Evolutionary conservation across 2,797 vertebrate species (phyloP).

Genomic region (Anniella stebbinsi): DNA sequence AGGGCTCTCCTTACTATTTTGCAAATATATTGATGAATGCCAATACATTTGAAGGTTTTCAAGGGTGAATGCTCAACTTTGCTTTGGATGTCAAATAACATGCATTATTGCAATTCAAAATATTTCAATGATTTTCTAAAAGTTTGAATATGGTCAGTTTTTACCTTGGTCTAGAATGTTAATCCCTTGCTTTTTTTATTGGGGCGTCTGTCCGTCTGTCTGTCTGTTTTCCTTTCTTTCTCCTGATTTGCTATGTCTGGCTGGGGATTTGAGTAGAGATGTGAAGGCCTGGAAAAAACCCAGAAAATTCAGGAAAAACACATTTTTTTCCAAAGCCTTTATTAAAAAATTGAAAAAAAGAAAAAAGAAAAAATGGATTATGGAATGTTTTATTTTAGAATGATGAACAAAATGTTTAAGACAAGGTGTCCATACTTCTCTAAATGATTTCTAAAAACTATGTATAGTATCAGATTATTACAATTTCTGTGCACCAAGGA

Average conservation of each 20-base stretch:
- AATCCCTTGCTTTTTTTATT: background rate
- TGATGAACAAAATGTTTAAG: too few species aligned
- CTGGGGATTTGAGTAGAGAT: background rate
- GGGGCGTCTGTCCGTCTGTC: background rate
- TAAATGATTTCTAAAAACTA: too few species aligned
- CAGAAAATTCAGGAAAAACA: too few species aligned
- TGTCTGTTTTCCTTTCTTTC: background rate
- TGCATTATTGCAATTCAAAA: background rate
- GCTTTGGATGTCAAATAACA: background rate
- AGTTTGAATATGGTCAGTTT: background rate
- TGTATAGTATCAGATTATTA: too few species aligned
- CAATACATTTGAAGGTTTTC: background rate
- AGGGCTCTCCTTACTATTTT: background rate
- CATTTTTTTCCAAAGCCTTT: too few species aligned
- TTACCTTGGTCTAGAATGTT: background rate
- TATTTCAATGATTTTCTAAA: background rate
- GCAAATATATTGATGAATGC: background rate
- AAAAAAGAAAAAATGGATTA: too few species aligned
- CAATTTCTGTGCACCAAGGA: too few species aligned
- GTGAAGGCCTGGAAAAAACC: too few species aligned
- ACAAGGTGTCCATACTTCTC: too few species aligned
- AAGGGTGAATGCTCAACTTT: background rate
- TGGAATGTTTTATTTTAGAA: too few species aligned
- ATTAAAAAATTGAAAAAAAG: too few species aligned
- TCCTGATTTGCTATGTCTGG: background rate